A percentile compares a stretch with the other conserved stretches of the same genome.
These are phyloP conservation scores for Drosophila meridionalis DNA, from an alignment of 2,888 invertebrate species.

Conservation along the genomic window DNA sequence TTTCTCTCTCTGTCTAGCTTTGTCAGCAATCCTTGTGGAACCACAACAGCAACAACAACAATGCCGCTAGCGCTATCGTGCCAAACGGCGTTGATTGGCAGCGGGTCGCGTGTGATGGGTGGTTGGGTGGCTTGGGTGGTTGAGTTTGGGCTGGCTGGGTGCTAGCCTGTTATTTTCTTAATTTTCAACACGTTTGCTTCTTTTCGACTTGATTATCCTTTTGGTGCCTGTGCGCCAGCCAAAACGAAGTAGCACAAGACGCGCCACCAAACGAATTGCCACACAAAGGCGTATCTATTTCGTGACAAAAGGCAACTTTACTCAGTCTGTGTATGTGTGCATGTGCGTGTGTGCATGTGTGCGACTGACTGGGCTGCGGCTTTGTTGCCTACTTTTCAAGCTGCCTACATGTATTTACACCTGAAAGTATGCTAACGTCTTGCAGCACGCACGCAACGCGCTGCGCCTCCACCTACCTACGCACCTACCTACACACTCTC, in stretches of 20 bases:
- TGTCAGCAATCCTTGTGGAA: conserved; percentile 58
- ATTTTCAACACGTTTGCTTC: conserved; percentile 78
- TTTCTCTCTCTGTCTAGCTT: background rate
- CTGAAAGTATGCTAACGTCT: conserved; percentile 82
- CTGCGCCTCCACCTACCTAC: conserved; percentile 14
- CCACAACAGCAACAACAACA: conserved; percentile 22
- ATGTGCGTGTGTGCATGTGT: conserved; percentile 16
- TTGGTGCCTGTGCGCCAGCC: conserved; percentile 30
- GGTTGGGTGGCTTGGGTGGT: conserved; percentile 17
- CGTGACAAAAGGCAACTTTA: conserved; percentile 82
- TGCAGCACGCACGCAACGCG: conserved; percentile 79
- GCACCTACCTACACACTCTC: background rate
- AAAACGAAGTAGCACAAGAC: conserved; percentile 56
- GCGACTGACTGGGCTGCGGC: conserved; percentile 42
- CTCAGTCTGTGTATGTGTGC: conserved; percentile 11
- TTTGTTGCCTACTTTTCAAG: conserved; percentile 53
- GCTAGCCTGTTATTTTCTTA: conserved; percentile 72
- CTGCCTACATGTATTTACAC: conserved; percentile 75
- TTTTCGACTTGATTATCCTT: conserved; percentile 66
- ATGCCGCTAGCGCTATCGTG: conserved; percentile 49
- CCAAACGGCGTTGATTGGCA: conserved; percentile 71
- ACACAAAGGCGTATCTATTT: conserved; percentile 75
- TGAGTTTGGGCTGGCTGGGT: conserved; percentile 20
- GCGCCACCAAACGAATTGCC: conserved; percentile 53
- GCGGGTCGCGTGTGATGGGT: conserved; percentile 45